These are phyloP conservation scores for Pandemis corylana DNA, from an alignment of 2,888 invertebrate genomes.

Conservation along the genomic window DNA sequence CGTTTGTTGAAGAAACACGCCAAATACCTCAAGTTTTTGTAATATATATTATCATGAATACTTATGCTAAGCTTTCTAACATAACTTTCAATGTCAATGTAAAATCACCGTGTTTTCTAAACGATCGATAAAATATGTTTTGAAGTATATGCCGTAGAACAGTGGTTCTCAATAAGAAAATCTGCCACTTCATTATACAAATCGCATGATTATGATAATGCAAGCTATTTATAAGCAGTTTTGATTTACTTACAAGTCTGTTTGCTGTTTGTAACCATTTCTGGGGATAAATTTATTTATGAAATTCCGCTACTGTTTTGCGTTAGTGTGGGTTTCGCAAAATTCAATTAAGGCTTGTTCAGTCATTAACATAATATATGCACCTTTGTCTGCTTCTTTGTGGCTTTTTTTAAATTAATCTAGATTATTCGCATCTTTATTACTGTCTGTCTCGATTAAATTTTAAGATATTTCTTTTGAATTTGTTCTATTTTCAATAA, in stretches of 20 bases:
- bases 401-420: slow-evolving; percentile 41
- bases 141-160: slow-evolving; percentile 66
- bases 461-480: not conserved
- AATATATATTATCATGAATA: slow-evolving; percentile 9
- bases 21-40: not conserved
- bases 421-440: slow-evolving; percentile 14
- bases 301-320: slow-evolving; percentile 76
- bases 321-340: slow-evolving; percentile 74
- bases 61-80: slow-evolving; percentile 40
- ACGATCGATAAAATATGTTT: slow-evolving; percentile 60
- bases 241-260: slow-evolving; percentile 76
- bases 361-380: slow-evolving; percentile 59
- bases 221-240: slow-evolving; percentile 75
- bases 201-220: slow-evolving; percentile 81
- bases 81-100: slow-evolving; percentile 37
- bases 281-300: slow-evolving; percentile 77
- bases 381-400: slow-evolving; percentile 37
- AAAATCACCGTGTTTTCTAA: slow-evolving; percentile 44
- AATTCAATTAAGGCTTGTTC: slow-evolving; percentile 64
- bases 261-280: slow-evolving; percentile 70
- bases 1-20: slow-evolving; percentile 10
- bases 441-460: not conserved
- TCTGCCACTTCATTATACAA: slow-evolving; percentile 79
- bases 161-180: slow-evolving; percentile 69
- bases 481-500: slow-evolving; percentile 15